Evolutionary conservation across 2,888 invertebrate species (phyloP).

Genomic region (Apotomis betuletana): DNA sequence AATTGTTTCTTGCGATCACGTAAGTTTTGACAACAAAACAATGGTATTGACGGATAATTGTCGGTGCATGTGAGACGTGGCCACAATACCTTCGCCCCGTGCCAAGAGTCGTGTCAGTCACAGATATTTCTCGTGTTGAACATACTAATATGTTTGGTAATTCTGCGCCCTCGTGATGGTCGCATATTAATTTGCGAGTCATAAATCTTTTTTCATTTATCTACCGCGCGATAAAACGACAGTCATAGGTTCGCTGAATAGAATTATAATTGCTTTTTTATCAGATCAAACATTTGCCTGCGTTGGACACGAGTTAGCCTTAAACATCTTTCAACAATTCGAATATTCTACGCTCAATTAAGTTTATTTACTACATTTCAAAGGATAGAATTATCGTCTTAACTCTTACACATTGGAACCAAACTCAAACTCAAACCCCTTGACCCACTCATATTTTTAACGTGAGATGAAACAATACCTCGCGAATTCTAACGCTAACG

Average conservation of each 20-base stretch:
- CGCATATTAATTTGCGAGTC: too few relatives aligned
- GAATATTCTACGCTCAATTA: neutral
- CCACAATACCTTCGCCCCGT: conserved; percentile 14
- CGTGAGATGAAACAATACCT: conserved; percentile 23
- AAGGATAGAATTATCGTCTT: neutral
- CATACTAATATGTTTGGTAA: conserved; percentile 4
- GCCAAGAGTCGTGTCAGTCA: conserved; percentile 3
- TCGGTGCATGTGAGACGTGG: conserved; percentile 38
- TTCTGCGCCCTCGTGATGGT: too few relatives aligned
- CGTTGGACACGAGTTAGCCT: neutral
- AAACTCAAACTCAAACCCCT: too few relatives aligned
- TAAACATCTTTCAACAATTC: conserved; percentile 7
- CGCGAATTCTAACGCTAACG: conserved; percentile 27
- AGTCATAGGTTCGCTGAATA: too few relatives aligned
- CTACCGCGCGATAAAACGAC: too few relatives aligned
- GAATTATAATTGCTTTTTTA: neutral
- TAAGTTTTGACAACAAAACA: conserved; percentile 57
- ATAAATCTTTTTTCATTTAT: too few relatives aligned
- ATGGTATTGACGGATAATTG: conserved; percentile 57
- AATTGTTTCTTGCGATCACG: conserved; percentile 60
- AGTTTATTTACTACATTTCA: neutral
- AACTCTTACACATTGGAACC: conserved; percentile 12
- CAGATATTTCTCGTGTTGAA: neutral
- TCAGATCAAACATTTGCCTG: neutral
- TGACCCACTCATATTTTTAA: conserved; percentile 23